Base-by-base conservation (phyloP, 2,797 vertebrate genomes). In the Calcarius lapponicus region DNA sequence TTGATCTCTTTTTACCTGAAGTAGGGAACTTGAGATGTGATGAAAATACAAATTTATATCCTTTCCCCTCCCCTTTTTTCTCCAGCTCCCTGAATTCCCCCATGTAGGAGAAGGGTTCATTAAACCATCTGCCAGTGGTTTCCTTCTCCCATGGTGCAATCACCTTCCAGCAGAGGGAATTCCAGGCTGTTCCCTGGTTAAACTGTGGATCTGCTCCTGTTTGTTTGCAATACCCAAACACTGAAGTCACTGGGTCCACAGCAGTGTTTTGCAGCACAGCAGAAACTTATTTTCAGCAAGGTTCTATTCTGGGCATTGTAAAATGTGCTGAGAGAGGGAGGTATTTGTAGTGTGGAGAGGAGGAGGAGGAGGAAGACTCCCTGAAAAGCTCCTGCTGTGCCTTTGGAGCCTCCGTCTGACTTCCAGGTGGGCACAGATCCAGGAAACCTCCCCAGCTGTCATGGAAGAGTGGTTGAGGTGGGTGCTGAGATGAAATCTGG, bases 1-100 rank as follows among this genome's bases (percentile, higher is more conserved):
- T 82, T 61, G 20, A 72, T 84, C 19, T 45, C 28, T 70, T 78
- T 87, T 66, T n/a, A 76, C 86, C 79, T 95, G 88, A 83, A 94
- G 56, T 53, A 29, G 64, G 79, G 70, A 88, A 67, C 75, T 78
- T 0, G 4, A 57, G 48, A 48, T 34, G n/a, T 5, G 32, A 48
- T 84, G 34, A 94, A 91, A 78, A 75, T 70, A 65, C 65, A 56
- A 20, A 36, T 22, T 54, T 8, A 73, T 19, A 29, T 48, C 15
- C 11, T 79, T 83, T 71, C 32, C 79, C 17, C 25, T 62, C 13
- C 18, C 7, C 17, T 57, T 75, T 75, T 78, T 65, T 13, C 22
- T 80, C 47, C 32, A 61, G 26, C 42, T 57, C 50, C 36, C 25
- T 57, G 7, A 32, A 21, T 70, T 26, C 20, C 40, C 31, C n/a